These are phyloP conservation scores for Leucoptera coffeella DNA, from an alignment of 2,888 invertebrate species.

Conservation along the genomic window DNA sequence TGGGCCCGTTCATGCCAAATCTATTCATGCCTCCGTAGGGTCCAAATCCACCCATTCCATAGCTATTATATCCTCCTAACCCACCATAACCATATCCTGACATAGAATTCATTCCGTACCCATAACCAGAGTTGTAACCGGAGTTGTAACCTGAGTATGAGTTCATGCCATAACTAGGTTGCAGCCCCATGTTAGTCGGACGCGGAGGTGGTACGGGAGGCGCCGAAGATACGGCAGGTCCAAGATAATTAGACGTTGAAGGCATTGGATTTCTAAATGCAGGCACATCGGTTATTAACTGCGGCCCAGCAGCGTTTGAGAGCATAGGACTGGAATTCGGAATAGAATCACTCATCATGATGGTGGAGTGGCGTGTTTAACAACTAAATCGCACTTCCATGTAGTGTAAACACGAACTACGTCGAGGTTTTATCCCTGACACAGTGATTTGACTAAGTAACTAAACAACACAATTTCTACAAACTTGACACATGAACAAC, in stretches of 20 bases:
- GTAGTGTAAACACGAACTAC: no score
- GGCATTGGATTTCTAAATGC: conserved; percentile 22
- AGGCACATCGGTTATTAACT: conserved; percentile 10
- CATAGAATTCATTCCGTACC: conserved; percentile 11
- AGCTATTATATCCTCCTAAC: conserved; percentile 9
- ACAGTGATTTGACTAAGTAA: no score
- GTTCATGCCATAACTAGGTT: conserved; percentile 19
- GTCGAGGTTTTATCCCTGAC: no score
- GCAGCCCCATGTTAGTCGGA: conserved; percentile 18
- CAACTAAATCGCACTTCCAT: no score
- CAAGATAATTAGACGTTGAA: conserved; percentile 16
- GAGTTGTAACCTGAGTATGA: conserved; percentile 12
- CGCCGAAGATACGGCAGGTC: conserved; percentile 8
- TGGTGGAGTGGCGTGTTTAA: no score
- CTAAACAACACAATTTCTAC: no score
- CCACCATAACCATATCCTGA: conserved; percentile 11
- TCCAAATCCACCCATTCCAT: conserved; percentile 14
- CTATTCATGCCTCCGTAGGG: conserved; percentile 36
- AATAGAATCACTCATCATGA: no score
- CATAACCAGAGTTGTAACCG: conserved; percentile 12
- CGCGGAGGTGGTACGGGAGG: conserved; percentile 28
- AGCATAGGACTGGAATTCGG: conserved; percentile 19
- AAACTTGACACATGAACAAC: no score
- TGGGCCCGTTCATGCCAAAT: conserved; percentile 27
- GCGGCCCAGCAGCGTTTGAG: conserved; percentile 15